These are phyloP conservation scores for Drosophila simulans DNA, from an alignment of 1,140 invertebrate genomes.

Conservation along the genomic window DNA sequence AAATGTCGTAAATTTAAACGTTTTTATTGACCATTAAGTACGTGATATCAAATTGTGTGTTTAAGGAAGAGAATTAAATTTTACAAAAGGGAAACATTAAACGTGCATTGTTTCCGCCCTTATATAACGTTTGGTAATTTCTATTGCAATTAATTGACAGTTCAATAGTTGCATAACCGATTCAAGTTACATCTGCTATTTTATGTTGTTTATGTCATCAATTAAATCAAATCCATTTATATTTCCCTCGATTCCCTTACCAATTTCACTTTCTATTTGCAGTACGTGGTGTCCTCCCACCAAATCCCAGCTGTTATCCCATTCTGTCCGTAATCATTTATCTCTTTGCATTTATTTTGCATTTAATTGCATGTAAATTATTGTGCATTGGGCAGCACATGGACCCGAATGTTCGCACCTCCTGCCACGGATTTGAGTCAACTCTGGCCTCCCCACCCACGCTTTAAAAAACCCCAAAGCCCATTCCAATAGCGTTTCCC, in stretches of 20 bases:
- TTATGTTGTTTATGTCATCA: no score
- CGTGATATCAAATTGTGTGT: conserved; percentile 3
- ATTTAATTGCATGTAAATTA: conserved; percentile 81
- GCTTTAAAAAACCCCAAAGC: neutral
- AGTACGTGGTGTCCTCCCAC: neutral
- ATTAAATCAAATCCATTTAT: no score
- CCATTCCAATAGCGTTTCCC: neutral
- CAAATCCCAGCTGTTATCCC: neutral
- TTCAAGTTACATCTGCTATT: no score
- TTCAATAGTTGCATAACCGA: no score
- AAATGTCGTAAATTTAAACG: conserved; percentile 51
- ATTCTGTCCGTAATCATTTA: conserved; percentile 30
- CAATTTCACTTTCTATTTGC: conserved; percentile 4
- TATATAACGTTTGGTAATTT: no score
- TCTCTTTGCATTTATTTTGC: conserved; percentile 51
- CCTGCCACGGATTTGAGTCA: neutral
- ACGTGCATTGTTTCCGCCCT: no score
- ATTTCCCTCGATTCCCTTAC: no score
- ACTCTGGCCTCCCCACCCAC: neutral
- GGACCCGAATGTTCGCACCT: conserved; percentile 13
- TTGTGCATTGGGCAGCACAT: conserved; percentile 49
- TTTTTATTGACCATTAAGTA: conserved; percentile 13
- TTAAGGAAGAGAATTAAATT: neutral
- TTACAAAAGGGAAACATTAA: no score
- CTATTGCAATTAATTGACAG: no score